Base-by-base conservation (phyloP, 23 tunicate species). In the Diplosoma virens region DNA sequence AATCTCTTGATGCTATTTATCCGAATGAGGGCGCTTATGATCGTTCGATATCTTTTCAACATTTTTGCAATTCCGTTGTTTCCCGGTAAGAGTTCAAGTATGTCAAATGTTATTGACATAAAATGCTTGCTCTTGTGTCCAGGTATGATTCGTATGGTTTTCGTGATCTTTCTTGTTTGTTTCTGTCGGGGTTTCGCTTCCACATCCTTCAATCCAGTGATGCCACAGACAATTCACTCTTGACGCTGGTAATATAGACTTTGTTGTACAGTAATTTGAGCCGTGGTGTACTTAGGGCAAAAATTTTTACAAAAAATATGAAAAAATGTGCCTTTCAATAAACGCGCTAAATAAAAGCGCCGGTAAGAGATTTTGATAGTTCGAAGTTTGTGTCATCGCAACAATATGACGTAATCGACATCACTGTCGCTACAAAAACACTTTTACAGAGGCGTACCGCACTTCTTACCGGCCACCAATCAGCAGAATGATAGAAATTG, bases 101-200 rank as follows among this genome's bases (percentile, higher is more conserved):
- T 14, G 9, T 9, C 50, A 41, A 7, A 16, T 56, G 22, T n/a
- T 5, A 9, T 14, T 21, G 5, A 11, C 20, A 56, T 9, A 14
- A 21, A n/a, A 5, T 16, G 64, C 21, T 5, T n/a, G 64, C 18
- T 56, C 6, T n/a, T 56, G 16, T 56, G 29, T 65, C 20, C 71
- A 65, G 71, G 23, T 65, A 65, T 29, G 71, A 65, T 6, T 24
- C 35, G 20, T 36, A 31, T 65, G 71, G 71, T 6, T 65, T 65
- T 29, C 9, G 11, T 65, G 35, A 65, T 65, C 35, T 5, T 28
- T 36, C 71, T 11, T 11, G 36, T 25, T 9, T 25, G 9, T 5
- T 65, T 11, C 37, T 65, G 3, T 11, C 23, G 9, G 35, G 71
- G 16, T 7, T 25, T 29, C n/a, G 23, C 6, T 24, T 65, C 6